Evolutionary conservation across 2,113 vertebrate genomes (phyloP).

Genomic region (Verasper variegatus): DNA sequence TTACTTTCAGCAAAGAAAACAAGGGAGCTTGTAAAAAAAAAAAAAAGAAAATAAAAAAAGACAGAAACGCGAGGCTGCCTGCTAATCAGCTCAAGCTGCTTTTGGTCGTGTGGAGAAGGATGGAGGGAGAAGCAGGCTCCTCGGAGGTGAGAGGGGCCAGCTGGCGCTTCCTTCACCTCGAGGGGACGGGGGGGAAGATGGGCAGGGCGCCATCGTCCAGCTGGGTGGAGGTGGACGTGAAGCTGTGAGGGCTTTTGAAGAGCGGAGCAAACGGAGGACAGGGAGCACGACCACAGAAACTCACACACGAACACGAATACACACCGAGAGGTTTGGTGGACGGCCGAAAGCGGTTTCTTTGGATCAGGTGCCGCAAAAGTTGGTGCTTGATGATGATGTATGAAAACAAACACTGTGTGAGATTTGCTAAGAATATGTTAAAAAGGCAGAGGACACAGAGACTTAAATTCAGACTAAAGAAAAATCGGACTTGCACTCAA

Average conservation of each 20-base stretch:
- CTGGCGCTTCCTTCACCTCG: conserved; percentile 11
- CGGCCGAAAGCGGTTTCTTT: conserved; percentile 1
- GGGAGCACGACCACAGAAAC: no score
- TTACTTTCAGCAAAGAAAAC: conserved; percentile 55
- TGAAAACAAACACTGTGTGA: conserved; percentile 3
- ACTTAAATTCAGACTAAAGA: not conserved
- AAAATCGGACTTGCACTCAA: not conserved
- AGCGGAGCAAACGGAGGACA: no score
- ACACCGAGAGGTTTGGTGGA: not conserved
- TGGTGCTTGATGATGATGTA: not conserved
- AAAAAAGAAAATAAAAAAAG: not conserved
- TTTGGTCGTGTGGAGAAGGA: conserved; percentile 16
- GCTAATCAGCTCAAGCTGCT: conserved; percentile 69
- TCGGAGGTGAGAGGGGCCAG: conserved; percentile 39
- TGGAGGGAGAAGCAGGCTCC: conserved; percentile 24
- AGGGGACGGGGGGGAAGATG: not conserved
- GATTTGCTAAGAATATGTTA: no score
- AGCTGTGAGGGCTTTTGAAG: not conserved
- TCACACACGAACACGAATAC: not conserved
- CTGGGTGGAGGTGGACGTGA: conserved; percentile 35
- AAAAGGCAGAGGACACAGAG: no score
- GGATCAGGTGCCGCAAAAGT: conserved; percentile 13
- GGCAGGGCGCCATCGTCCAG: conserved; percentile 30
- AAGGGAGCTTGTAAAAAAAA: conserved; percentile 42
- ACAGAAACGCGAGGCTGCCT: conserved; percentile 29